These are phyloP conservation scores for Pteruthius melanotis DNA, from an alignment of 2,113 vertebrate species.

Conservation along the genomic window DNA sequence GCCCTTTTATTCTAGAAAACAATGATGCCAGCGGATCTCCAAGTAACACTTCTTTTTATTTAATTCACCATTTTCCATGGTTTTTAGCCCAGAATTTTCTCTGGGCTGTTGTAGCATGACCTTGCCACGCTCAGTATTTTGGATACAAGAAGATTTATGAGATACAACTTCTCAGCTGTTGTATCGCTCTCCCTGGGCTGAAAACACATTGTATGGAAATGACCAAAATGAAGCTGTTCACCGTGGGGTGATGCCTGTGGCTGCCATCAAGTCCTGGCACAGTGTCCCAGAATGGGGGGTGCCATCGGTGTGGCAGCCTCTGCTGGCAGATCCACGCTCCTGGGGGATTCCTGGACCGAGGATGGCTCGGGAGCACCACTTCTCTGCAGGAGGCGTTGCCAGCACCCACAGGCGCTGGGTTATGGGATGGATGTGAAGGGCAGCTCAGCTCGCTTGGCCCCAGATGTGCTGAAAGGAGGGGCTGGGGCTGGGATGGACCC, in stretches of 20 bases:
- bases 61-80: accelerated
- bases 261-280: accelerated
- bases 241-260: neutral
- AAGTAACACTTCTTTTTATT: accelerated
- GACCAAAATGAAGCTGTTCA: neutral
- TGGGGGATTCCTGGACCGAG: accelerated
- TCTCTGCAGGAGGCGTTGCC: accelerated
- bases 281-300: no score
- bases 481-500: neutral
- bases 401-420: accelerated
- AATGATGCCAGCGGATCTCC: neutral
- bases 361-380: neutral
- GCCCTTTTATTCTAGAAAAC: neutral
- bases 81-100: neutral
- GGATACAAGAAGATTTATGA: neutral
- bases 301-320: no score
- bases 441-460: neutral
- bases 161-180: neutral
- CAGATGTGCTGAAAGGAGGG: accelerated
- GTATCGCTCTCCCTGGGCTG: neutral
- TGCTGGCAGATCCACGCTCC: neutral
- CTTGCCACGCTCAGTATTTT: neutral
- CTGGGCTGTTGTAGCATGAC: neutral
- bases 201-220: neutral
- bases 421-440: accelerated